These are phyloP conservation scores for Palythoa caribaeorum DNA, from an alignment of 92 coral and sea anemone species.

Conservation along the genomic window DNA sequence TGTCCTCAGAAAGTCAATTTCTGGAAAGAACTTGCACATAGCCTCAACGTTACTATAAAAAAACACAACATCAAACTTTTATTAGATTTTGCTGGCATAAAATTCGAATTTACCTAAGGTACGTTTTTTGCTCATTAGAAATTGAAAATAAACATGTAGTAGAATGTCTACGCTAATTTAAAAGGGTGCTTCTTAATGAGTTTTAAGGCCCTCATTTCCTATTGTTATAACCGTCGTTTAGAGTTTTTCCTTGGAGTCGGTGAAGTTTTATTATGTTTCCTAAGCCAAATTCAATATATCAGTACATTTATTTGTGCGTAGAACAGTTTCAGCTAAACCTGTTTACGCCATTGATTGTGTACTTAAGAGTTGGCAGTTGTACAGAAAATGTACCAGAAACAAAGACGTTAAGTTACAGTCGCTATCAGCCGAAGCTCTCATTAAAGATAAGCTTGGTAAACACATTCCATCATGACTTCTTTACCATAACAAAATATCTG, in stretches of 20 bases:
- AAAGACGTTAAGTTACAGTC: neutral
- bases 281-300: neutral
- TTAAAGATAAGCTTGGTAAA: constrained; percentile 19
- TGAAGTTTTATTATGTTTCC: neutral
- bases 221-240: too few species aligned
- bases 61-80: too few species aligned
- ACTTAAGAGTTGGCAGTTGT: neutral
- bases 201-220: too few species aligned
- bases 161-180: too few species aligned
- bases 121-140: too few species aligned
- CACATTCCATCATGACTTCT: constrained; percentile 30
- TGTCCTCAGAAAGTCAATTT: too few species aligned
- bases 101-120: too few species aligned
- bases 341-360: neutral
- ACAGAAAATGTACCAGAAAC: neutral
- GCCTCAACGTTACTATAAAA: too few species aligned
- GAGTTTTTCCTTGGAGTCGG: neutral
- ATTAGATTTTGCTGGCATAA: too few species aligned
- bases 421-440: neutral
- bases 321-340: neutral
- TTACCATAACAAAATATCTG: neutral
- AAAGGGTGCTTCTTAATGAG: too few species aligned
- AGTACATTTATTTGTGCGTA: neutral
- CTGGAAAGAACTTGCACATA: too few species aligned
- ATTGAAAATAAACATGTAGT: too few species aligned